Base-by-base conservation (phyloP, 2,797 vertebrate species). In the Schizopygopsis pylzovi region DNA sequence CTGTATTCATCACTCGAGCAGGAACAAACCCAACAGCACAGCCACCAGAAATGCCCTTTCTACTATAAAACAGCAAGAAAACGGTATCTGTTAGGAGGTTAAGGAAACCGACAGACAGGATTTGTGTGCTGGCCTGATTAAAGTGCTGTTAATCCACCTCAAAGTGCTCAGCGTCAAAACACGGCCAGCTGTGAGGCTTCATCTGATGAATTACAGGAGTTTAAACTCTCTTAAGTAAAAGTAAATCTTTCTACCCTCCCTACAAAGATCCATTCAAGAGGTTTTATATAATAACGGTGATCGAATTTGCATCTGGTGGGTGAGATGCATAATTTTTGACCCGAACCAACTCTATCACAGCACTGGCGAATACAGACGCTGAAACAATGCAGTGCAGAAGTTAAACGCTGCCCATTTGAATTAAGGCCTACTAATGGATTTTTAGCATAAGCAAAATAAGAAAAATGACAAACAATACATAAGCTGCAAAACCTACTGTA, bases 191-290 rank as follows among this genome's bases (percentile, higher is more conserved):
- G 82, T 49, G 65, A 33, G 28, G 59, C 16, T 84, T 28, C 37
- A 18, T 25, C 7, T 79, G 63, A 79, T 71, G 83, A 71, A 84
- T 33, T 33, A 33, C 28, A 33, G 28, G 28, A 84, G 75, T 84
- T 79, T 79, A 45, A 70, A 43, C 49, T 76, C 72, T 79, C 73
- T 45, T 79, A 70, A 71, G 76, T n/a, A 56, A 70, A 79, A 4
- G 63, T 85, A 71, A 78, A 78, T 85, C 83, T 79, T 65, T 59
- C 63, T 56, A 33, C n/a, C 76, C 63, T 79, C 75, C 63, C 39
- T 20, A 20, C 33, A n/a, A 82, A 68, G 16, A 68, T 72, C 81
- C 67, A 43, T 63, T 59, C 70, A 76, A 39, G 33, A 65, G 43
- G 15, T 83, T 54, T 84, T 39, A 67, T 28, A 76, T 49, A 41